These are phyloP conservation scores for Eubasilissa splendida DNA, from an alignment of 2,888 invertebrate genomes.

Conservation along the genomic window DNA sequence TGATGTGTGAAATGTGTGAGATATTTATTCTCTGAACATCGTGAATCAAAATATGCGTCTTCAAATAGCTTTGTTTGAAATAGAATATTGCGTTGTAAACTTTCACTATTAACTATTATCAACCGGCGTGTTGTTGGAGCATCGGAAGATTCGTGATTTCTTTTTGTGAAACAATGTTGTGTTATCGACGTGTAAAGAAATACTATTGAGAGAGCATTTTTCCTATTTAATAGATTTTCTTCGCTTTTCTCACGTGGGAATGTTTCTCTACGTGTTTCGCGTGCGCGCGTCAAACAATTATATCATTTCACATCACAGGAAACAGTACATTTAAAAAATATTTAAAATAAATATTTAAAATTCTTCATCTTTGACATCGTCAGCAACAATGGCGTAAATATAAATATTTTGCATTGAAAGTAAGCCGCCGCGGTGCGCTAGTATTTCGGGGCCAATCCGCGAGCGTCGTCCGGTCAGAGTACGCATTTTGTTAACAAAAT, in stretches of 20 bases:
- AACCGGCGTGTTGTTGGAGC: neutral
- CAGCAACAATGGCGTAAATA: constrained; percentile 21
- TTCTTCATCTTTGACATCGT: neutral
- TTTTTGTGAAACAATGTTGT: neutral
- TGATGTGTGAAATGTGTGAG: no score
- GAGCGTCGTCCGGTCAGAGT: constrained; percentile 18
- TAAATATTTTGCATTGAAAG: constrained; percentile 17
- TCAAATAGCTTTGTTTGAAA: neutral
- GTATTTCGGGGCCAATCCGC: constrained; percentile 19
- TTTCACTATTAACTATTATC: neutral
- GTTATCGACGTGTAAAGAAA: constrained; percentile 6
- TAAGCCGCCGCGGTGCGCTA: neutral
- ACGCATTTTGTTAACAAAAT: constrained; percentile 26
- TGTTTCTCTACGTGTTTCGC: no score
- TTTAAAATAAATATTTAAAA: no score
- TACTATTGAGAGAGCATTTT: neutral
- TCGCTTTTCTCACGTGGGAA: no score
- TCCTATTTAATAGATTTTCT: no score
- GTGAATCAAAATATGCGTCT: no score
- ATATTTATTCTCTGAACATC: no score
- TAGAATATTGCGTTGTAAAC: constrained; percentile 5
- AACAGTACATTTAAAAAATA: no score
- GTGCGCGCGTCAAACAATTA: no score
- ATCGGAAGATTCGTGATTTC: constrained; percentile 2
- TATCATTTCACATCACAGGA: no score